Evolutionary conservation across 2,113 vertebrate genomes (phyloP).

Genomic region (Nerophis ophidion): DNA sequence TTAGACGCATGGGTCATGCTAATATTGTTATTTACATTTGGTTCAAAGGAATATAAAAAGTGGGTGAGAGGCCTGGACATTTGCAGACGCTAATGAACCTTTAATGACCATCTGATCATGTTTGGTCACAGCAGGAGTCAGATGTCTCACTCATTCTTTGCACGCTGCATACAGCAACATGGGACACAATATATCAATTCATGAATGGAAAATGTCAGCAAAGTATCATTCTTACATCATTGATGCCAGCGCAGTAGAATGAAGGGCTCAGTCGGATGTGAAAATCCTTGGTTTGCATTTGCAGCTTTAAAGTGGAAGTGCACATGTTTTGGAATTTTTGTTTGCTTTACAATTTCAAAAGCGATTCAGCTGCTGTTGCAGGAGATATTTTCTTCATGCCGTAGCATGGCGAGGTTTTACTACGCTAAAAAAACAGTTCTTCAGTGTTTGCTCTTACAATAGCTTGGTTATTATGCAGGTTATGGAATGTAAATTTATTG

Average conservation of each 20-base stretch:
- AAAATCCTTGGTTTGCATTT: conserved; percentile 15
- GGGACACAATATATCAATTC: conserved; percentile 40
- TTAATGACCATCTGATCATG: conserved; percentile 1
- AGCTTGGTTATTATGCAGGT: too few species aligned
- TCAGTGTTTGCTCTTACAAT: too few species aligned
- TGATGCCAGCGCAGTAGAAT: conserved; percentile 24
- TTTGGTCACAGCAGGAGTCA: conserved; percentile 1
- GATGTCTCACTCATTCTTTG: conserved; percentile 16
- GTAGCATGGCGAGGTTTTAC: too few species aligned
- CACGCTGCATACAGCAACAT: conserved; percentile 28
- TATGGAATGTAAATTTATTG: too few species aligned
- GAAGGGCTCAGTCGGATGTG: conserved; percentile 10
- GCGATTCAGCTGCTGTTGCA: too few species aligned
- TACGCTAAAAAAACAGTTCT: too few species aligned
- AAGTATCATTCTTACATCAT: conserved; percentile 52
- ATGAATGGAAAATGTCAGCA: conserved; percentile 43
- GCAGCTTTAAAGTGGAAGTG: background rate
- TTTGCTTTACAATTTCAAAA: too few species aligned
- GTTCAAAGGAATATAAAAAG: background rate
- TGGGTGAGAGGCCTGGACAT: too few species aligned
- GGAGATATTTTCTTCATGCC: too few species aligned
- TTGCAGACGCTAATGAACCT: conserved; percentile 2
- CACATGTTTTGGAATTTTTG: too few species aligned
- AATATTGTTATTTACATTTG: background rate
- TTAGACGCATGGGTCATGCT: background rate